These are phyloP conservation scores for Exocentrus adspersus DNA, from an alignment of 2,888 invertebrate genomes.

Conservation along the genomic window DNA sequence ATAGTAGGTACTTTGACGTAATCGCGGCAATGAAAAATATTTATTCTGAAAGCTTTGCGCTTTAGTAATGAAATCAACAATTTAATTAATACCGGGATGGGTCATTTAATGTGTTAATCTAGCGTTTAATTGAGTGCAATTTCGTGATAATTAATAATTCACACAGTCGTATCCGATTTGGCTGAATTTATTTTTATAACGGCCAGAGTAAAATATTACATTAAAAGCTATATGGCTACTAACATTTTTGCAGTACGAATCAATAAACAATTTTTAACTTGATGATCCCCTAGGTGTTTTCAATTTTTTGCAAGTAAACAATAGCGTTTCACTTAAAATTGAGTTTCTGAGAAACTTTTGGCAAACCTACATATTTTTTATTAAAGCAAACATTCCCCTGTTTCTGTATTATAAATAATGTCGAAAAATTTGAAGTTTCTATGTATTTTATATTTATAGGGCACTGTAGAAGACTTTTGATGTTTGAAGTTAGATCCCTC, in stretches of 20 bases:
- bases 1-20: too few relatives aligned
- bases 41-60: neutral
- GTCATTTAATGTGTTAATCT: constrained; percentile 1
- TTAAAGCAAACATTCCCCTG: too few relatives aligned
- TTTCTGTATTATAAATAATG: too few relatives aligned
- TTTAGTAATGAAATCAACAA: neutral
- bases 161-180: neutral
- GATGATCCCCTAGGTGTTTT: too few relatives aligned
- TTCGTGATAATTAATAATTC: neutral
- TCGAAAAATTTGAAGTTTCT: neutral
- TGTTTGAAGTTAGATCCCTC: neutral
- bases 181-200: neutral
- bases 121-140: neutral
- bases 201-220: neutral
- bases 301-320: too few relatives aligned
- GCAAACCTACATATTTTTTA: too few relatives aligned
- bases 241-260: too few relatives aligned
- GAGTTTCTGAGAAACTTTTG: too few relatives aligned
- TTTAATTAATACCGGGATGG: neutral
- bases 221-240: neutral
- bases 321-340: too few relatives aligned
- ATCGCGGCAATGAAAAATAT: too few relatives aligned
- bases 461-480: neutral
- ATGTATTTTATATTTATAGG: neutral
- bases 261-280: too few relatives aligned